Base-by-base conservation (phyloP, 2,113 vertebrate genomes). In the Clarias magur region DNA sequence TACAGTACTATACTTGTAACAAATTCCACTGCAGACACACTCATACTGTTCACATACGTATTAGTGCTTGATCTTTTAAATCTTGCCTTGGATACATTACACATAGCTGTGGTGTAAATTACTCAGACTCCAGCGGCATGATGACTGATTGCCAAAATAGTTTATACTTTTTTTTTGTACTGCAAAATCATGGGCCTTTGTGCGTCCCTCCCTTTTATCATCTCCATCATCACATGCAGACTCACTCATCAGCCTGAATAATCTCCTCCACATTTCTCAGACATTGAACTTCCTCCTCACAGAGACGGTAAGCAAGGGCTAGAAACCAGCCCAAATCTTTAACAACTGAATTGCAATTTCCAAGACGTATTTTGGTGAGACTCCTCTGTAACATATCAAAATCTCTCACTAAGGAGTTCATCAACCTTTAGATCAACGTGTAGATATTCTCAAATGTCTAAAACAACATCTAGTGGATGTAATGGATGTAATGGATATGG, bases 161-260 rank as follows among this genome's bases (percentile, higher is more conserved):
- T 34, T 70, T n/a, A 30, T n/a, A 12, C 42, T 42, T 42, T n/a
- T 34, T 70, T 72, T 76, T 76, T 76, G 42, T n/a, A n/a, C 38
- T 76, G 53, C 23, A 76, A 53, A 76, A 76, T 54, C 17, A 1
- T 54, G 23, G 8, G 54, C n/a, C 16, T 80, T 80, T 34, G 19
- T 59, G 94, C 96, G 95, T 96, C 95, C 95, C 95, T 95, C 95
- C 95, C 95, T 96, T 96, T 96, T 95, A 97, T 95, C 96, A 94
- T 93, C 90, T 91, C 91, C 91, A 89, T 93, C 95, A 96, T 96
- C 95, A 94, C 94, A 96, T 93, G 93, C 92, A 94, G 88, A 59
- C 75, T 62, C 59, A 91, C 73, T 87, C 54, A 91, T 94, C 95
- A 93, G 93, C 96, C 80, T 59, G 65, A 84, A 73, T 86, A 87